phyloP scores from a whole-genome alignment of 2,888 invertebrate species.

The Drosophila multiciliata region DNA sequence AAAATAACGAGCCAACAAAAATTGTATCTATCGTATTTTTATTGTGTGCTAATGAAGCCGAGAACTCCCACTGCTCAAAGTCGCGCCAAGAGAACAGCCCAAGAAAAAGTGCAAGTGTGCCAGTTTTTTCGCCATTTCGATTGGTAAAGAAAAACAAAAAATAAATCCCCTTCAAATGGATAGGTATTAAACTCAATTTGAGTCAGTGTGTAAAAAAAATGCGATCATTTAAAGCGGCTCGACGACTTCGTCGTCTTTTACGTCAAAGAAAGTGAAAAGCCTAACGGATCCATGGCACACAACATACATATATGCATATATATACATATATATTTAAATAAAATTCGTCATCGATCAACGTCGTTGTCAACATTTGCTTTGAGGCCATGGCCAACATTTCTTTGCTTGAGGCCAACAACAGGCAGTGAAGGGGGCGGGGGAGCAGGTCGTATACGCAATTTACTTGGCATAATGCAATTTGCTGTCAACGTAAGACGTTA shows the following conservation, averaged over 20 bases:
- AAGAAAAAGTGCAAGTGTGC: constrained; percentile 53
- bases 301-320: neutral
- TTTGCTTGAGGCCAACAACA: constrained; percentile 10
- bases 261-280: constrained; percentile 74
- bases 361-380: constrained; percentile 39
- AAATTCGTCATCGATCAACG: constrained; percentile 67
- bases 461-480: constrained; percentile 26
- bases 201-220: constrained; percentile 56
- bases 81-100: constrained; percentile 14
- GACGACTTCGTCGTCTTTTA: constrained; percentile 12
- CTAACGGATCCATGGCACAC: constrained; percentile 22
- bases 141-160: constrained; percentile 1
- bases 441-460: constrained; percentile 44
- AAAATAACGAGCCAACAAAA: constrained; percentile 49
- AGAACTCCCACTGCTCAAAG: constrained; percentile 60
- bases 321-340: constrained; percentile 34
- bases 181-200: constrained; percentile 30
- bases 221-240: constrained; percentile 10
- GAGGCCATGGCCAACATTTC: constrained; percentile 63
- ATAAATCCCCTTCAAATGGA: constrained; percentile 4
- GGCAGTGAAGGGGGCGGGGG: neutral
- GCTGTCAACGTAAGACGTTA: constrained; percentile 6
- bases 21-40: constrained; percentile 41
- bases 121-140: constrained; percentile 9
- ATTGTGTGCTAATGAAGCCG: constrained; percentile 75